Base-by-base conservation (phyloP, 2,888 invertebrate species). In the Lithophane leautieri region DNA sequence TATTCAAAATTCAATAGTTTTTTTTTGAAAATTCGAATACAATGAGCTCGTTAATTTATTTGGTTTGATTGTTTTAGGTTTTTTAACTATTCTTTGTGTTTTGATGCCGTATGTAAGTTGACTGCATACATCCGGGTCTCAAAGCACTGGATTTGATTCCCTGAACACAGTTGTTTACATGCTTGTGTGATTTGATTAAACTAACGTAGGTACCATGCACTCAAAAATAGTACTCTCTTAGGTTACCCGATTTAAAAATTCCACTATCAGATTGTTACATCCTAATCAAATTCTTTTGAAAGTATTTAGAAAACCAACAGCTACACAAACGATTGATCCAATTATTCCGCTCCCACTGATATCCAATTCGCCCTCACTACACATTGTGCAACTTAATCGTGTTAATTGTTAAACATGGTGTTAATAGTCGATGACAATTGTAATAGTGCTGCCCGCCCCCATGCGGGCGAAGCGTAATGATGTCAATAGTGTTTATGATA, bases 381-480 rank as follows among this genome's bases (percentile, higher is more conserved):
- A 74, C 87, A 90, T 89, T 90, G 91, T 86, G 87, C 90, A 86
- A 90, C 89, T 90, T 91, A 91, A 92, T 93, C 90, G 88, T 84
- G 85, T 89, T 93, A 92, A 92, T 92, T 91, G 91, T 91, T 85
- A 88, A 88, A 90, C 87, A 89, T 81, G 83, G 86, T 79, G 90
- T 91, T 94, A 94, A 94, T 93, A 92, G 92, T 81, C 88, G 94
- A 92, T 93, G 94, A 95, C 94, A 94, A 93, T 92, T 86, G 91
- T 91, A 92, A 94, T 91, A 88, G 84, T 84, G 56, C 70, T 58
- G 81, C 81, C 88, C 90, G 89, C 93, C 92, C 92, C 89, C 90
- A 94, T 94, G 94, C 94, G 94, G 94, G 94, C 84, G 84, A 84
- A 62, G 77, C 78, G 70, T 88, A 80, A 88, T 87, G 81, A 86